Base-by-base conservation (phyloP, 2,113 vertebrate species). In the Toxotes jaculatrix region DNA sequence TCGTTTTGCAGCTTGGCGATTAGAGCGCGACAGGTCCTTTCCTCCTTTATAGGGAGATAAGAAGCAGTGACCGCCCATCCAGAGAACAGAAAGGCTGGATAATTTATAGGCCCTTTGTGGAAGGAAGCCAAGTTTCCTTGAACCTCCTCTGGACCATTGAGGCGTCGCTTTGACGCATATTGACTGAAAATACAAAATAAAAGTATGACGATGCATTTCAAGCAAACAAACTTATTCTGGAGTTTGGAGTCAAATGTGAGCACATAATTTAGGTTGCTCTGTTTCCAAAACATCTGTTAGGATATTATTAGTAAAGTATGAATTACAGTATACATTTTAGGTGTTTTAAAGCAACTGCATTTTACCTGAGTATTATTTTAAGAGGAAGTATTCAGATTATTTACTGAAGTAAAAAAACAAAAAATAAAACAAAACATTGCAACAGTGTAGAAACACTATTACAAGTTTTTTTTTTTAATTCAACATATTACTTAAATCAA, bases 61-160 rank as follows among this genome's bases (percentile, higher is more conserved):
- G 80, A 13, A 8, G 43, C 49, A 88, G 88, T 81, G 89, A 85
- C 92, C 92, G 93, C 92, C 94, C 93, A 93, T 88, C 68, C 72
- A 10, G 4, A 47, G 79, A 59, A 72, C 40, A 53, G 13, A 36
- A 43, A 81, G 79, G 84, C 77, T 64, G 80, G 69, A 70, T 27
- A 1, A 31, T 27, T 68, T 36, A 49, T 16, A 5, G 36, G 13
- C 19, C 51, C 62, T 68, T 74, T 67, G 19, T 45, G 8, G 4
- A 14, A 42, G 27, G 34, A 69, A 2, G 16, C 1, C 38, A 34
- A 34, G 53, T 14, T 27, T 57, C 23, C n/a, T 11, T 34, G 4
- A 57, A 57, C 55, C 13, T 57, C 47, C 0, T 14, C 12, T n/a
- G 43, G 38, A 74, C 49, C 21, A 61, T 49, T 23, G 16, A 0